Base-by-base conservation (phyloP, 2,113 vertebrate species). In the Pterophyllum scalare region DNA sequence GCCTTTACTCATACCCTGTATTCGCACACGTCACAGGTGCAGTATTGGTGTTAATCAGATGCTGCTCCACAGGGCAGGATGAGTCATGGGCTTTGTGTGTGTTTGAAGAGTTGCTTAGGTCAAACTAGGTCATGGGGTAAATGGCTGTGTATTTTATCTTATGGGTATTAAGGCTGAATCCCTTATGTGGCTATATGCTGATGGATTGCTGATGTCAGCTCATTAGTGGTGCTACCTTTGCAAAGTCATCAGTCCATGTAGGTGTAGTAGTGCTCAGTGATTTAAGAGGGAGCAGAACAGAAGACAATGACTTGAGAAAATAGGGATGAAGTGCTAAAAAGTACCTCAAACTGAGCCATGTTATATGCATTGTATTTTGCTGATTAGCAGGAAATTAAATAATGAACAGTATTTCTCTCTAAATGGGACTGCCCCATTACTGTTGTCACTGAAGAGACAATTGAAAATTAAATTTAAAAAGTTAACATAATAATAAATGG, bases 181-280 rank as follows among this genome's bases (percentile, higher is more conserved):
- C 76, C 80, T 77, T 84, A 84, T 88, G 81, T 75, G 33, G 82
- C 77, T 83, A 8, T 77, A 76, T 82, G 79, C 89, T 89, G 81
- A 91, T 84, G 79, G 80, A 85, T 85, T 70, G 93, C 90, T 90
- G 90, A 94, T 89, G 87, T 93, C 88, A 88, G 90, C 91, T 93
- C 84, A 91, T 92, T 92, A 93, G 91, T 58, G 79, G 59, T 2
- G 14, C 59, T 81, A 83, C 84, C 76, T 85, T 88, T 33, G 84
- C 88, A 84, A 90, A 91, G 85, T 91, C 87, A 88, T 90, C 84
- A 85, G 85, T 82, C 77, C 74, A 77, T 83, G 65, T 77, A 75
- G 65, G 74, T 56, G 54, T 79, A 87, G 77, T 49, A 11, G 61
- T 33, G 79, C 78, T 84, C 33, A 24, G 15, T 70, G 79, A 70